Evolutionary conservation across 2,113 vertebrate species (phyloP).

Genomic region (Cyprinodon brontotheroides): DNA sequence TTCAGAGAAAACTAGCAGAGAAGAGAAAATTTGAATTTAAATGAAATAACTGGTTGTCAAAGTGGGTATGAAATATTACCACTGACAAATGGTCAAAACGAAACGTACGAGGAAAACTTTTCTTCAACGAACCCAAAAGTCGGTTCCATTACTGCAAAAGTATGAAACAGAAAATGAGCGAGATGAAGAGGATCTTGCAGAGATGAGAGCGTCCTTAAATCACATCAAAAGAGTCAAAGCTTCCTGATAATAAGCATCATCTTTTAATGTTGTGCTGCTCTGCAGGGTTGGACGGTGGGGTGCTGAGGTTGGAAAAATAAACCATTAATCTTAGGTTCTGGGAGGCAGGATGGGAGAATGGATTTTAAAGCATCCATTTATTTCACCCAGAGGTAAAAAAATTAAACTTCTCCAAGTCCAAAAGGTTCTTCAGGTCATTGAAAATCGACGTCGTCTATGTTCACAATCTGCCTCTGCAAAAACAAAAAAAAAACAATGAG

Average conservation of each 20-base stretch:
- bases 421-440: conserved; percentile 55
- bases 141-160: no score
- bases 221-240: conserved; percentile 28
- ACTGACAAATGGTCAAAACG: no score
- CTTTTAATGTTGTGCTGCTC: conserved; percentile 4
- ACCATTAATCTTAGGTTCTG: conserved; percentile 48
- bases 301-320: conserved; percentile 49
- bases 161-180: not conserved
- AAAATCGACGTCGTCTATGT: conserved; percentile 83
- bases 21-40: no score
- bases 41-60: no score
- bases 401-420: conserved; percentile 13
- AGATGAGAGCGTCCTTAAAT: not conserved
- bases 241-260: conserved; percentile 14
- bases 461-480: conserved; percentile 85
- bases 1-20: no score
- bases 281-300: conserved; percentile 52
- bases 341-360: not conserved
- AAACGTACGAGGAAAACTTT: no score
- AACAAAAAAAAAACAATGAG: not conserved
- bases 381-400: conserved; percentile 10
- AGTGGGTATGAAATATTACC: no score
- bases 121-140: no score
- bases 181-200: not conserved
- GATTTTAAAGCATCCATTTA: conserved; percentile 33